phyloP scores from a whole-genome alignment of 2,888 invertebrate genomes.

The Drosophila merina region DNA sequence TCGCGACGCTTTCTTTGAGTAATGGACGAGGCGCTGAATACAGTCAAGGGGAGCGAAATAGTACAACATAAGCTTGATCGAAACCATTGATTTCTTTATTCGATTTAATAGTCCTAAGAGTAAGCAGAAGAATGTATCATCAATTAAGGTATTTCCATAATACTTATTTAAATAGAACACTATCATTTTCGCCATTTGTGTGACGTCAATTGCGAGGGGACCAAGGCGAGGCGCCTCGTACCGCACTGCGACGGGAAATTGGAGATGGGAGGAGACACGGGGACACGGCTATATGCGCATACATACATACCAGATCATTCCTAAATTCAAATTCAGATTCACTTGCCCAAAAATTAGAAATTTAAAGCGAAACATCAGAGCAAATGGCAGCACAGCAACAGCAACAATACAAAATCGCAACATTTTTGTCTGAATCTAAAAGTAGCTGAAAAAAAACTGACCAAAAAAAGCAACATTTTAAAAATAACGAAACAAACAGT shows the following conservation, averaged over 20 bases:
- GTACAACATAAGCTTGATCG: no score
- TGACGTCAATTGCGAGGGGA: not conserved
- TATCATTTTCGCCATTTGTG: not conserved
- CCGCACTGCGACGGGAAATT: slow-evolving; percentile 52
- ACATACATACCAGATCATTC: slow-evolving; percentile 62
- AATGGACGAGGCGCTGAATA: slow-evolving; percentile 53
- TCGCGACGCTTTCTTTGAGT: slow-evolving; percentile 55
- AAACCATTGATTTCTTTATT: no score
- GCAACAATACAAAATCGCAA: slow-evolving; percentile 54
- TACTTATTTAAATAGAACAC: not conserved
- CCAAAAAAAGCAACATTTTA: slow-evolving; percentile 11
- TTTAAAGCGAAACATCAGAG: slow-evolving; percentile 60
- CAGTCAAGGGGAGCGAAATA: not conserved
- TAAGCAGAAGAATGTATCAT: no score
- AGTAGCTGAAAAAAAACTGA: slow-evolving; percentile 56
- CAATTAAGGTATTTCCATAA: not conserved
- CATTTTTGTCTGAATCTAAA: slow-evolving; percentile 70
- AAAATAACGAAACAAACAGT: slow-evolving; percentile 5
- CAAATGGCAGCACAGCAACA: slow-evolving; percentile 40
- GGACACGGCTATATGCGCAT: slow-evolving; percentile 16
- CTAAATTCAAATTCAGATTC: slow-evolving; percentile 76
- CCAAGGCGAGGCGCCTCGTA: slow-evolving; percentile 21
- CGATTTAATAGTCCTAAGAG: no score
- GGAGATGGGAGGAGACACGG: slow-evolving; percentile 18
- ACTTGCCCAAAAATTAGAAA: slow-evolving; percentile 80